These are phyloP conservation scores for Pangasius mekongensis DNA, from an alignment of 2,797 vertebrate genomes.

Conservation along the genomic window DNA sequence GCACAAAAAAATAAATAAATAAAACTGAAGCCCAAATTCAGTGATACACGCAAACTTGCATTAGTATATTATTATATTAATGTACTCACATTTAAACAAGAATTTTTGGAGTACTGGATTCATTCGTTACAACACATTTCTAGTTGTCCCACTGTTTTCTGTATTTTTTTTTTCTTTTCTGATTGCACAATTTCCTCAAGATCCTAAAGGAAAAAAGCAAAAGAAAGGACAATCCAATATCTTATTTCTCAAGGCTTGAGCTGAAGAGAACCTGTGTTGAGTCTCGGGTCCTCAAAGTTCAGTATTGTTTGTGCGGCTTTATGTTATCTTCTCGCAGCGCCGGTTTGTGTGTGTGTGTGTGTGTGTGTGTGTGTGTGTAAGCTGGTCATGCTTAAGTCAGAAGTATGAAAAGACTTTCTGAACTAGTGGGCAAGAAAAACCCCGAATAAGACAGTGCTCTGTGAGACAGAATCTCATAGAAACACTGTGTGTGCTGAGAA, in stretches of 20 bases:
- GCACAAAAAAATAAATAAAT: background rate
- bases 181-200: background rate
- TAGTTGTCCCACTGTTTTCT: background rate
- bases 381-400: background rate
- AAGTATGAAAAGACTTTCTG: constrained; percentile 14
- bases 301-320: background rate
- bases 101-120: background rate
- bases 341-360: background rate
- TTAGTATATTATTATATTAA: background rate
- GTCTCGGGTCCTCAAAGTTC: background rate
- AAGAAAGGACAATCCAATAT: constrained; percentile 12
- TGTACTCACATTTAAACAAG: too few relatives aligned
- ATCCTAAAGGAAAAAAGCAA: background rate
- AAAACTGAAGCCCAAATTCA: background rate
- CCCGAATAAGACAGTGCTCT: background rate
- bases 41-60: too few relatives aligned
- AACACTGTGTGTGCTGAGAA: background rate
- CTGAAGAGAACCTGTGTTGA: constrained; percentile 4
- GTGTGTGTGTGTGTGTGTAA: constrained; percentile 3
- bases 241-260: background rate
- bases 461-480: background rate
- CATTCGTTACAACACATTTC: background rate
- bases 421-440: constrained; percentile 15
- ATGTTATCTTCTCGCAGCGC: background rate
- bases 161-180: background rate